These are phyloP conservation scores for Uropsilus gracilis DNA, from an alignment of 2,113 vertebrate species.

Conservation along the genomic window DNA sequence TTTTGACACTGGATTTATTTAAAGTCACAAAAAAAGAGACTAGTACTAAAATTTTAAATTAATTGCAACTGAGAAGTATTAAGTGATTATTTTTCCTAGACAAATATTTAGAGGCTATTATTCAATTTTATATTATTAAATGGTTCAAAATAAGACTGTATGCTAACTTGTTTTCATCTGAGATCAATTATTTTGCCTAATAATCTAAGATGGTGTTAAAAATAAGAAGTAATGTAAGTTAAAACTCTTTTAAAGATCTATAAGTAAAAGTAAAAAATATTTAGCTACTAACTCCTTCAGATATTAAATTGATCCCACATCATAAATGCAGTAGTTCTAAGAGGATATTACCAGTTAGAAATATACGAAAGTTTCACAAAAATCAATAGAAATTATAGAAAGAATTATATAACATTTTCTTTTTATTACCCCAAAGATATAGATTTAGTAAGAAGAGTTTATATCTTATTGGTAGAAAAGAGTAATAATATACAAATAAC, in stretches of 20 bases:
- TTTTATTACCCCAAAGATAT: background rate
- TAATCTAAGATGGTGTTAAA: background rate
- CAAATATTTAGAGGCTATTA: background rate
- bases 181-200: background rate
- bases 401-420: background rate
- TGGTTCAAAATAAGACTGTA: background rate
- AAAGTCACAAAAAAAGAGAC: too few species aligned
- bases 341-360: background rate
- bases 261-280: background rate
- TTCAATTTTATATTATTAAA: background rate
- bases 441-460: background rate
- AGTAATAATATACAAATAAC: background rate
- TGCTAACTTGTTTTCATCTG: background rate
- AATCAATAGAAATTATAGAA: conserved; percentile 27
- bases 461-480: background rate
- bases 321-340: background rate
- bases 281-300: background rate
- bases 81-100: background rate
- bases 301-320: background rate
- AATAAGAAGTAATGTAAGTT: background rate
- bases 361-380: background rate
- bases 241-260: background rate
- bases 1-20: background rate
- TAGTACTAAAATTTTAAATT: background rate
- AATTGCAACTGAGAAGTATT: background rate